Evolutionary conservation across 2,797 vertebrate species (phyloP), one percentile per base, ranked within the genome.

Genomic region (Peromyscus attwateri): DNA sequence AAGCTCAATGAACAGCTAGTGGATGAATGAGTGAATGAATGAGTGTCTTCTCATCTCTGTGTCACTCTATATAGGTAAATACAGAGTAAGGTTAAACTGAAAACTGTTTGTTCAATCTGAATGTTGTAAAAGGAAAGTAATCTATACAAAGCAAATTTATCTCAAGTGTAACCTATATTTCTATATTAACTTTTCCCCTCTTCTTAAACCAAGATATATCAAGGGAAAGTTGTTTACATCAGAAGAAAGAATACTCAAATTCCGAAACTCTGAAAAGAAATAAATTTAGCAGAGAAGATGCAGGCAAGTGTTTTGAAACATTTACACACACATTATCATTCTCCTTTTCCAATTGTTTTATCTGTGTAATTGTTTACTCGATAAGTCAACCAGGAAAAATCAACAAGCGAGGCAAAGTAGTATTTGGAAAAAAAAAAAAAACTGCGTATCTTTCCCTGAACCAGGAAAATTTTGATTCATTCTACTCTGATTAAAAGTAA

Each of bases 401-500:
- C 92, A 60, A 93, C 19, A 16, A 95, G 80, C 82, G 13, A 91
- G 21, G 21, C 31, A 95, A 91, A 97, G 17, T 46, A 87, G 1
- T 34, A 71, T 87, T 85, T 91, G 52, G 3, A 55, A 25, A 85
- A 85, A 68, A 92, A 55, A 25, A 85, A 85, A 68, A 92, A 34
- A 5, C 5, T 16, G 21, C 6, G 25, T 25, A 66, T 0, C 64
- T 95, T 85, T 89, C 87, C 17, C 21, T 94, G 94, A 89, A 91
- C 64, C 12, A 46, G n/a, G 29, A 91, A 90, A 68, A 66, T 60
- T 95, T 93, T 94, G 70, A 92, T 95, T 96, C 19, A 95, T 87
- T 89, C 46, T 43, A 68, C 23, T 46, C 49, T 95, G 43, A 92
- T 97, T 96, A 95, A 94, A 96, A 95, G 66, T 46, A 97, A 91